Percentiles rank a stretch among this genome's conserved stretches.
phyloP scores from a whole-genome alignment of 23 tunicate genomes.

The Ascidia mentula region DNA sequence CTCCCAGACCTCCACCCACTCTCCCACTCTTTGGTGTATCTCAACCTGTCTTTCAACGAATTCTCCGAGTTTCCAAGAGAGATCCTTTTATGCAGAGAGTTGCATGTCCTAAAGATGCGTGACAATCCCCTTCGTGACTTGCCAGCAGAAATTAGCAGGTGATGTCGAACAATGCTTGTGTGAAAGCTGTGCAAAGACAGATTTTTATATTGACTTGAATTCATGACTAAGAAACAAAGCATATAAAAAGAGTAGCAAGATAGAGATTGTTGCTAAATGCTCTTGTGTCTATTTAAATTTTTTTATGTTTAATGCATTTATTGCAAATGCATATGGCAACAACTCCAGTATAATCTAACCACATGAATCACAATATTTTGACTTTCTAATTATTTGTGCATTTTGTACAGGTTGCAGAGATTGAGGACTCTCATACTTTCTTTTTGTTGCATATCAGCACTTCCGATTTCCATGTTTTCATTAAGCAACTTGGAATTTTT shows the following conservation, averaged over 20 bases:
- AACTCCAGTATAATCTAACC: too few species aligned
- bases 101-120: conserved; percentile 76
- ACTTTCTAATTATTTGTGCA: too few species aligned
- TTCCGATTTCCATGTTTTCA: conserved; percentile 61
- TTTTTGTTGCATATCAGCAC: conserved; percentile 76
- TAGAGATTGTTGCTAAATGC: too few species aligned
- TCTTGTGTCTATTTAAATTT: too few species aligned
- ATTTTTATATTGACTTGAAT: too few species aligned
- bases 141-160: conserved; percentile 81
- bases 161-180: not conserved
- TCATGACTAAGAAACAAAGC: too few species aligned
- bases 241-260: too few species aligned
- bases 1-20: conserved; percentile 75
- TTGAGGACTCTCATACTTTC: conserved; percentile 71
- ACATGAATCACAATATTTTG: too few species aligned
- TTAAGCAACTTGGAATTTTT: conserved; percentile 63
- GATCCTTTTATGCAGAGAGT: conserved; percentile 44
- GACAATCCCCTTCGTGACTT: conserved; percentile 67
- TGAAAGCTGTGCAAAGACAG: too few species aligned
- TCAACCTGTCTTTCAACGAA: conserved; percentile 84
- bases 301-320: too few species aligned
- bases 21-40: conserved; percentile 42
- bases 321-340: too few species aligned
- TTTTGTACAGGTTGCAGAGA: conserved; percentile 44
- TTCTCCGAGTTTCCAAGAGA: conserved; percentile 61